These are phyloP conservation scores for Zenarchopterus dispar DNA, from an alignment of 2,797 vertebrate species.

Conservation along the genomic window DNA sequence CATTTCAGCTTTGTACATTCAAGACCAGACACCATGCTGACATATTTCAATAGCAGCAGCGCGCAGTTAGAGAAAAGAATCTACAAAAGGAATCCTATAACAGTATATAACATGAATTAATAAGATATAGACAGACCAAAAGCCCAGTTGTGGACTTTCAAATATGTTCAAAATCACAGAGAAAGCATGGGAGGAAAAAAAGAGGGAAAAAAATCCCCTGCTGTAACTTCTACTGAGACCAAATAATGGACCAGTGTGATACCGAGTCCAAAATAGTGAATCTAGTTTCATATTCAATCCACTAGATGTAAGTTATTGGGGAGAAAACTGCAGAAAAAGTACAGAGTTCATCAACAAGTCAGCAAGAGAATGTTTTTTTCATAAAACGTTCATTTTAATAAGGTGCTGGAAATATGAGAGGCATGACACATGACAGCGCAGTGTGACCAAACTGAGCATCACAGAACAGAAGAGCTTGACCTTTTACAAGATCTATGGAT, in stretches of 20 bases:
- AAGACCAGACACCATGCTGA: neutral
- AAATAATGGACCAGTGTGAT: neutral
- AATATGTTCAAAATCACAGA: neutral
- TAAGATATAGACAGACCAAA: neutral
- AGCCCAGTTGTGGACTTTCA: neutral
- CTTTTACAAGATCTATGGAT: slow-evolving; percentile 36
- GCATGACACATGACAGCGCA: slow-evolving; percentile 35
- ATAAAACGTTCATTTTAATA: slow-evolving; percentile 78
- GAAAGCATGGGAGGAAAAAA: neutral
- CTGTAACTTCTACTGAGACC: neutral
- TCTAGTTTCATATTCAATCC: neutral
- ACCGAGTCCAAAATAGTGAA: neutral
- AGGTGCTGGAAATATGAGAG: slow-evolving; percentile 78
- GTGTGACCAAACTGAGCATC: slow-evolving; percentile 22
- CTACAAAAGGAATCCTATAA: slow-evolving; percentile 9
- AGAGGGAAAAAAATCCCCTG: neutral
- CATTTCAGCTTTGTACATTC: neutral
- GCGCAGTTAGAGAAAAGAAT: neutral
- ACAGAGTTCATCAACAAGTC: slow-evolving; percentile 8
- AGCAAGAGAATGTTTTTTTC: slow-evolving; percentile 22
- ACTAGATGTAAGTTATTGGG: too few species aligned
- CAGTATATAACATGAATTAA: slow-evolving; percentile 6
- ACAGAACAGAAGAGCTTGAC: slow-evolving; percentile 40
- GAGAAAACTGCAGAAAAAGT: too few species aligned
- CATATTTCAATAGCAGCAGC: neutral